phyloP scores from a whole-genome alignment of 2,888 invertebrate genomes.

The Drosophila falleni region DNA sequence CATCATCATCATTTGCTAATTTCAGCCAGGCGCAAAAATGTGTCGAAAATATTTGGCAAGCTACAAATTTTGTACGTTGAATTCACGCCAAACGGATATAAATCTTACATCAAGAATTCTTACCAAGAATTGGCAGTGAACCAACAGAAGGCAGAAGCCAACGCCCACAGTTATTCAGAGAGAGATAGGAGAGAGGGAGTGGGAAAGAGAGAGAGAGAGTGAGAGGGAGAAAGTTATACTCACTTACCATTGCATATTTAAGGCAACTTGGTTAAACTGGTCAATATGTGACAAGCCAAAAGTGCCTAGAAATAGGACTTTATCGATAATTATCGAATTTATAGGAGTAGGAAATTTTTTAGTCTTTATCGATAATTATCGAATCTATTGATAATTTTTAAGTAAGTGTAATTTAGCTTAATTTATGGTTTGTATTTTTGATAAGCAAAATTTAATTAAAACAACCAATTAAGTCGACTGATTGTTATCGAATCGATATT shows the following conservation, averaged over 20 bases:
- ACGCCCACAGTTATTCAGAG: background rate
- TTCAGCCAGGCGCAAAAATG: slow-evolving; percentile 47
- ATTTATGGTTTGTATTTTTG: no score
- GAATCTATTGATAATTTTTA: background rate
- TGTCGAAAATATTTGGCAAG: slow-evolving; percentile 54
- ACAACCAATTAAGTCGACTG: no score
- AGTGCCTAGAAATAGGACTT: background rate
- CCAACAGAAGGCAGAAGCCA: slow-evolving; percentile 9
- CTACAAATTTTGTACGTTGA: slow-evolving; percentile 30
- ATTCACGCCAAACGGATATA: slow-evolving; percentile 26
- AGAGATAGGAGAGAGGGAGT: background rate
- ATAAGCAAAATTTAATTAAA: no score
- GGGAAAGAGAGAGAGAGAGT: background rate
- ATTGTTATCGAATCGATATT: no score
- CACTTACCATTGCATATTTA: background rate
- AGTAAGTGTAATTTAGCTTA: no score
- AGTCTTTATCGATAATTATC: background rate
- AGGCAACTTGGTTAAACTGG: slow-evolving; percentile 11
- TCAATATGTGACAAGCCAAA: slow-evolving; percentile 15
- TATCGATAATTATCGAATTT: background rate
- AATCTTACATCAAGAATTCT: slow-evolving; percentile 36
- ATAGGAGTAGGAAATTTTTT: no score
- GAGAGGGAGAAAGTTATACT: background rate
- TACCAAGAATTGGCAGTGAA: slow-evolving; percentile 27
- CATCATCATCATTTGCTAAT: slow-evolving; percentile 31